phyloP scores from a whole-genome alignment of 2,888 invertebrate species.

The Lottia scabra region DNA sequence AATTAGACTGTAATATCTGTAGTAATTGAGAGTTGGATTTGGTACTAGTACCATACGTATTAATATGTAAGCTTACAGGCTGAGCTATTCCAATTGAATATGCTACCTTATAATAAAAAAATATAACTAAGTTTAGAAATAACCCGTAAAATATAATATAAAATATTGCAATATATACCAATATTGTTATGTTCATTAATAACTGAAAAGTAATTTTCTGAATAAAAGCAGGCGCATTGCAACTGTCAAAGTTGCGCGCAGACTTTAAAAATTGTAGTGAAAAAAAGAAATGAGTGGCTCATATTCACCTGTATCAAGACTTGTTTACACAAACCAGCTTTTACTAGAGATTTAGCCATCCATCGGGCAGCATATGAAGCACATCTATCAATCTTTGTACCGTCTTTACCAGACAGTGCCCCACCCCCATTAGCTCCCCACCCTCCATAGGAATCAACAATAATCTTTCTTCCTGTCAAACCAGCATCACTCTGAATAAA shows the following conservation, averaged over 20 bases:
- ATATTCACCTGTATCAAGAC: conserved; percentile 87
- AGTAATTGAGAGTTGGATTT: conserved; percentile 85
- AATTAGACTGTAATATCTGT: conserved; percentile 89
- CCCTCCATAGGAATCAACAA: conserved; percentile 98
- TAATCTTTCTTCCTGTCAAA: conserved; percentile 96
- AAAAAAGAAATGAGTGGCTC: neutral
- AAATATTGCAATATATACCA: too few species aligned
- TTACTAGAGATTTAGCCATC: conserved; percentile 97
- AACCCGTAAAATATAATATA: too few species aligned
- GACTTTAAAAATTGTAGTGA: too few species aligned
- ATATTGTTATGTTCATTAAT: too few species aligned
- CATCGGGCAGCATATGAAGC: conserved; percentile 98
- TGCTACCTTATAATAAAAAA: conserved; percentile 76
- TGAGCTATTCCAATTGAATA: conserved; percentile 98
- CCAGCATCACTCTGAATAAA: conserved; percentile 88
- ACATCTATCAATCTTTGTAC: conserved; percentile 81
- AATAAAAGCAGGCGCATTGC: too few species aligned
- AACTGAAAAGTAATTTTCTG: too few species aligned
- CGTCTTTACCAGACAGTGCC: conserved; percentile 99
- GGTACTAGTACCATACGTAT: conserved; percentile 93
- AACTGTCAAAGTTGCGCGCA: too few species aligned
- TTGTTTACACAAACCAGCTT: conserved; percentile 93
- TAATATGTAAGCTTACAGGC: conserved; percentile 94
- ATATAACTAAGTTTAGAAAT: too few species aligned
- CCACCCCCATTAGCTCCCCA: conserved; percentile 99